phyloP scores from a whole-genome alignment of 2,113 vertebrate species.

The Vulpes lagopus region DNA sequence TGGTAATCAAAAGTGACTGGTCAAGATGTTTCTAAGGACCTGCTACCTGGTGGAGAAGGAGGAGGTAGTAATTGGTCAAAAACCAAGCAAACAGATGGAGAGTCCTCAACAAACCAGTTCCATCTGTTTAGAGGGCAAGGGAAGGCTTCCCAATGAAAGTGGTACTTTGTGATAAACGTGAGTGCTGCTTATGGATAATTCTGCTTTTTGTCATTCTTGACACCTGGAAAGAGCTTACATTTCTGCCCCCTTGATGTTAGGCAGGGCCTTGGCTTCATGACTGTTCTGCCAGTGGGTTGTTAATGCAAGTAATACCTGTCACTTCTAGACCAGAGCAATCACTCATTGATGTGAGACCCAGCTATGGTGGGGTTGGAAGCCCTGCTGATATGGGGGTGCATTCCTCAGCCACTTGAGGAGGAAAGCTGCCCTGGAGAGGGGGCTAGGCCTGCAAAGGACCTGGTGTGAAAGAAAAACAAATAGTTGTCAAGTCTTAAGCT shows the following conservation, averaged over 20 bases:
- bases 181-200: not conserved
- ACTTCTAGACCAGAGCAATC: conserved; percentile 10
- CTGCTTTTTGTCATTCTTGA: not conserved
- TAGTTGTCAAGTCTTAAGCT: not conserved
- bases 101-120: conserved; percentile 15
- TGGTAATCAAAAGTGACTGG: conserved; percentile 30
- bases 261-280: not conserved
- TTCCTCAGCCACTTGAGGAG: not conserved
- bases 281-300: not conserved
- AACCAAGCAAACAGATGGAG: not conserved
- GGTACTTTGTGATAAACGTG: not conserved
- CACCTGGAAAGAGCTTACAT: not conserved
- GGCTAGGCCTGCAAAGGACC: not conserved
- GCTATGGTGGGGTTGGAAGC: not conserved
- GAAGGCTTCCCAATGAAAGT: not conserved
- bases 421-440: not conserved
- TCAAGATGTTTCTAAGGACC: conserved; percentile 23
- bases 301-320: not conserved
- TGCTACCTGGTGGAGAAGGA: not conserved
- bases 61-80: not conserved
- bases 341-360: not conserved
- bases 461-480: conserved; percentile 12
- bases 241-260: not conserved
- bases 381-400: not conserved
- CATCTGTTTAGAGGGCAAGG: conserved; percentile 12